These are phyloP conservation scores for Platycnemis pennipes DNA, from an alignment of 2,888 invertebrate species.

Conservation along the genomic window DNA sequence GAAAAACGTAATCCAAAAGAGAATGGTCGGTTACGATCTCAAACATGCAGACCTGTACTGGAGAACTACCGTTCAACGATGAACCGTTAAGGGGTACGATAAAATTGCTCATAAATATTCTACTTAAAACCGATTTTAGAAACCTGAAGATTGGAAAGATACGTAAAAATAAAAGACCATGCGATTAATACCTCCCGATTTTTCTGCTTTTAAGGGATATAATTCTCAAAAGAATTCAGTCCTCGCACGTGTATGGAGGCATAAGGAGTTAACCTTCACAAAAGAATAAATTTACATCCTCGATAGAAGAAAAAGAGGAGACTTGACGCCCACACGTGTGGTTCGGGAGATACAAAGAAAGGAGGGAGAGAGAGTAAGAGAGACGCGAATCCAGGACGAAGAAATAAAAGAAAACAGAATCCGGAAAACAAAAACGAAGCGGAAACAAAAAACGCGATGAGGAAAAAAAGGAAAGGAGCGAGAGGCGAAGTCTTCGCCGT, in stretches of 20 bases:
- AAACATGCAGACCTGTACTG: no score
- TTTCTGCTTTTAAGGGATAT: background rate
- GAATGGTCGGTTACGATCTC: no score
- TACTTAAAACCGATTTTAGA: no score
- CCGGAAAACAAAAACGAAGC: background rate
- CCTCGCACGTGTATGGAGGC: background rate
- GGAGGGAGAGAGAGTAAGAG: background rate
- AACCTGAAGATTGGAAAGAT: no score
- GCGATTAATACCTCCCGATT: background rate
- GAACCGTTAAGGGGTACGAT: no score
- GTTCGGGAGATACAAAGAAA: background rate
- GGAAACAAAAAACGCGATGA: background rate
- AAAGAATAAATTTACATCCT: slow-evolving; percentile 31
- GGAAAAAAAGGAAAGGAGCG: background rate
- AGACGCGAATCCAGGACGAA: background rate
- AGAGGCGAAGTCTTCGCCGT: background rate
- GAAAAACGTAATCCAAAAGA: no score
- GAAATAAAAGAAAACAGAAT: background rate
- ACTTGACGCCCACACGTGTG: background rate
- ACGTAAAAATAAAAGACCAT: no score
- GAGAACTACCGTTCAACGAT: no score
- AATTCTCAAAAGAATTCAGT: background rate
- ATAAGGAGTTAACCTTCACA: background rate
- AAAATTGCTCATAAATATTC: no score
- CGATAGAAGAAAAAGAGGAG: background rate